These are phyloP conservation scores for Lacanobia wlatinum DNA, from an alignment of 2,888 invertebrate species.

Conservation along the genomic window DNA sequence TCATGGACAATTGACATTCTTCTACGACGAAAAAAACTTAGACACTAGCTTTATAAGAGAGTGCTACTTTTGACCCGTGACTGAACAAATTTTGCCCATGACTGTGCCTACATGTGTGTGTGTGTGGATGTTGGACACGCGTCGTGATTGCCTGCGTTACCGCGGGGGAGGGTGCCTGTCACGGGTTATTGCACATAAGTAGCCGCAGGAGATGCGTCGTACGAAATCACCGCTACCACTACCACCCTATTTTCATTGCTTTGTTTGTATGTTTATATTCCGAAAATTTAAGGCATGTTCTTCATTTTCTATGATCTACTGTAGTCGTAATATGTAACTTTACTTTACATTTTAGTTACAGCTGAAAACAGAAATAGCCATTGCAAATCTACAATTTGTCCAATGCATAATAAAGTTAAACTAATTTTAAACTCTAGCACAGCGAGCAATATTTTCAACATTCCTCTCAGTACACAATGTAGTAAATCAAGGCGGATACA, in stretches of 20 bases:
- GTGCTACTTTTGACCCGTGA: background rate
- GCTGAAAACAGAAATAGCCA: background rate
- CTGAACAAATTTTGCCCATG: too few species aligned
- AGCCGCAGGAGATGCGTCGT: slow-evolving; percentile 9
- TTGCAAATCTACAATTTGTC: background rate
- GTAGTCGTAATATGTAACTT: background rate
- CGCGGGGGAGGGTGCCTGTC: background rate
- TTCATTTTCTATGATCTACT: background rate
- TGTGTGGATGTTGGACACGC: slow-evolving; percentile 18
- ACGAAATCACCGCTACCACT: too few species aligned
- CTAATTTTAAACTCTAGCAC: background rate
- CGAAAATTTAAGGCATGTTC: background rate
- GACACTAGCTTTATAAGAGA: too few species aligned
- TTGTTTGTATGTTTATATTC: background rate
- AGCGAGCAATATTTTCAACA: background rate
- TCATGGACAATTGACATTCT: too few species aligned
- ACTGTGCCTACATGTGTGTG: background rate
- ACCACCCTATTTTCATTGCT: too few species aligned
- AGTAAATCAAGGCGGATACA: background rate
- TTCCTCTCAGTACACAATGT: background rate
- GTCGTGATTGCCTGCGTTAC: background rate
- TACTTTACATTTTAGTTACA: background rate
- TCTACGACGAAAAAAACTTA: too few species aligned
- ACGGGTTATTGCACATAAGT: slow-evolving; percentile 28
- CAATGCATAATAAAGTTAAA: background rate